These are phyloP conservation scores for Echinometra lucunter DNA, from an alignment of 53 echinoderm and acorn worm genomes.

Conservation along the genomic window DNA sequence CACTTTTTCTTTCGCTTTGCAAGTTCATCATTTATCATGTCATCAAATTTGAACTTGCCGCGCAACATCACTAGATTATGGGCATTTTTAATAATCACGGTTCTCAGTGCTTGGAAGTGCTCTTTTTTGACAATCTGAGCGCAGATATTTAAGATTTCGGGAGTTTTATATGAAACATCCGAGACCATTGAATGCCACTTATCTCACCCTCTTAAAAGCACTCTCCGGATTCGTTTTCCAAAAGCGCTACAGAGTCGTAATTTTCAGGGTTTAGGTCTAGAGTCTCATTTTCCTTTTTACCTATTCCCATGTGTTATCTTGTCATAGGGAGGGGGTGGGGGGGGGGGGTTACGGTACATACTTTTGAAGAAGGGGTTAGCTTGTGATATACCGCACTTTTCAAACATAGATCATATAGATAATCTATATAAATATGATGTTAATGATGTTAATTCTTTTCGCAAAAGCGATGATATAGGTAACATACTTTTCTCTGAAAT, in stretches of 20 bases:
- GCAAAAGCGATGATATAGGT: too few species aligned
- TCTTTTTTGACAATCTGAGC: neutral
- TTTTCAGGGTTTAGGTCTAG: neutral
- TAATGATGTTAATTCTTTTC: too few species aligned
- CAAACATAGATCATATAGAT: too few species aligned
- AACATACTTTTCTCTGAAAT: too few species aligned
- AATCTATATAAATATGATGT: too few species aligned
- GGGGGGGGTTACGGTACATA: neutral
- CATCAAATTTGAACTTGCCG: neutral
- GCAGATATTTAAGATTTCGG: slow-evolving; percentile 10
- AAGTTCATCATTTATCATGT: neutral
- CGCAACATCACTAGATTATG: neutral
- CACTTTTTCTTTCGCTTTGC: neutral
- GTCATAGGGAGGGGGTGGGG: neutral
- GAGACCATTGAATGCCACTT: slow-evolving; percentile 19
- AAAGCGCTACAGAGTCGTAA: slow-evolving; percentile 28
- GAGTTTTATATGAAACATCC: neutral
- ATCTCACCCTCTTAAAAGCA: slow-evolving; percentile 17
- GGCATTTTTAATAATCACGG: neutral
- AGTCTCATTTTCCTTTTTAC: neutral
- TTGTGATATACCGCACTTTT: too few species aligned
- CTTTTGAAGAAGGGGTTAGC: neutral
- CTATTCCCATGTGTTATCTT: neutral
- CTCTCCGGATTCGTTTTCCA: neutral
- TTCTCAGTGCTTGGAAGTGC: neutral